Percentiles rank a stretch among this genome's conserved stretches.
phyloP scores from a whole-genome alignment of 2,888 invertebrate genomes.

The Ditula angustiorana region DNA sequence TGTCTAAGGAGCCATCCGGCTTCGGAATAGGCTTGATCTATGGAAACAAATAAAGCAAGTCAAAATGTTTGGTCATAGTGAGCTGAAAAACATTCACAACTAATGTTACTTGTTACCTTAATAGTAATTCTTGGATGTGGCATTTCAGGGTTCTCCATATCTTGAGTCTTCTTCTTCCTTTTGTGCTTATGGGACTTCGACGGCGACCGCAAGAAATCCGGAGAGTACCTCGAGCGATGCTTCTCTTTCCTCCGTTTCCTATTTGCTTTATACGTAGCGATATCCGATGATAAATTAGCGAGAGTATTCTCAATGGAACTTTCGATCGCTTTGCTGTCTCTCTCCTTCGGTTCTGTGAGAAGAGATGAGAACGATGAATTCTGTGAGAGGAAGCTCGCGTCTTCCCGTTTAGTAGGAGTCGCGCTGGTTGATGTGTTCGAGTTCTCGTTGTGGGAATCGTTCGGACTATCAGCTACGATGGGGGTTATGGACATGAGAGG shows the following conservation, averaged over 20 bases:
- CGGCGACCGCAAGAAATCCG: slow-evolving; percentile 87
- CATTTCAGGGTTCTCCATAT: slow-evolving; percentile 82
- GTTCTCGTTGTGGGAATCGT: slow-evolving; percentile 81
- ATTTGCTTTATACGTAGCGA: slow-evolving; percentile 85
- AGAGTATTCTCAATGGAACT: slow-evolving; percentile 78
- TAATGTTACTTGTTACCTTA: no score
- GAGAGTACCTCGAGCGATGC: slow-evolving; percentile 90
- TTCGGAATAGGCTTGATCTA: slow-evolving; percentile 92
- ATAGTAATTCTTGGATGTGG: slow-evolving; percentile 92
- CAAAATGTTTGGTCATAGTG: not conserved
- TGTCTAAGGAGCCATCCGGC: slow-evolving; percentile 91
- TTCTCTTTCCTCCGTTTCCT: slow-evolving; percentile 91
- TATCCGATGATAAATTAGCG: slow-evolving; percentile 79
- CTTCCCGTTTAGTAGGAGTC: slow-evolving; percentile 59
- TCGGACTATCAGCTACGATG: slow-evolving; percentile 80
- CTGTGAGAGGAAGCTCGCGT: slow-evolving; percentile 61
- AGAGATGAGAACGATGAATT: slow-evolving; percentile 82
- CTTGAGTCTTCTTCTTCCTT: slow-evolving; percentile 91
- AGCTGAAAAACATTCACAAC: not conserved
- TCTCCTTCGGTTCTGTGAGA: slow-evolving; percentile 71
- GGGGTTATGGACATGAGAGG: slow-evolving; percentile 84
- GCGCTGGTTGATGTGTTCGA: slow-evolving; percentile 74
- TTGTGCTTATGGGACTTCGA: slow-evolving; percentile 92
- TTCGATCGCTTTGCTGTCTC: slow-evolving; percentile 78
- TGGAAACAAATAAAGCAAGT: slow-evolving; percentile 44